A percentile compares a stretch with the other conserved stretches of the same genome.
Evolutionary conservation across 2,888 invertebrate genomes (phyloP).

Genomic region (Melieria omissa): DNA sequence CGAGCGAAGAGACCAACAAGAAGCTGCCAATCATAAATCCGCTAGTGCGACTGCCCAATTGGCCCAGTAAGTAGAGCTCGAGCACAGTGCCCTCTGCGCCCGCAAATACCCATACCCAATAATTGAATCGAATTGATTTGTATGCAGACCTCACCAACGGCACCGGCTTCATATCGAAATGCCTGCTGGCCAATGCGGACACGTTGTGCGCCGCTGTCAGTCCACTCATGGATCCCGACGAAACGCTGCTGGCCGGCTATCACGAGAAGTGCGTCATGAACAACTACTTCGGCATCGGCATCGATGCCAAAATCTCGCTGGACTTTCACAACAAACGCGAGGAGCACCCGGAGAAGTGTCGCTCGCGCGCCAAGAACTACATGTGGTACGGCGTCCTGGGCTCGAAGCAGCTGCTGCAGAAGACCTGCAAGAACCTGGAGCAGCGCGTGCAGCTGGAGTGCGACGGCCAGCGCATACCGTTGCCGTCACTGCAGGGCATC

Average conservation of each 20-base stretch:
- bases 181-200: constrained; percentile 94
- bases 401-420: constrained; percentile 84
- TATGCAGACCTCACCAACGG: constrained; percentile 55
- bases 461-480: constrained; percentile 93
- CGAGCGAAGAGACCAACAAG: constrained; percentile 71
- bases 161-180: constrained; percentile 92
- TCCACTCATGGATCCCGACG: constrained; percentile 92
- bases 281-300: constrained; percentile 98
- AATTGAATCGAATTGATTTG: neutral
- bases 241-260: constrained; percentile 86
- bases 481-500: constrained; percentile 95
- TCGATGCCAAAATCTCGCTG: constrained; percentile 96
- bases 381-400: constrained; percentile 91
- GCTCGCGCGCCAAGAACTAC: constrained; percentile 93
- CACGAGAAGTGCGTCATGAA: constrained; percentile 98
- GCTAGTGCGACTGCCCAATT: constrained; percentile 84
- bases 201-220: constrained; percentile 96
- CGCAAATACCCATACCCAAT: neutral
- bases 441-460: constrained; percentile 95
- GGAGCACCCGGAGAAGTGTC: constrained; percentile 95
- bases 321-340: constrained; percentile 98
- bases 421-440: constrained; percentile 95
- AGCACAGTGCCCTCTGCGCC: too few species aligned
- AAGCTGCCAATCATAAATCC: constrained; percentile 91
- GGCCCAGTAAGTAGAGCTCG: constrained; percentile 77